These are phyloP conservation scores for Clamator glandarius DNA, from an alignment of 2,797 vertebrate genomes.

Conservation along the genomic window DNA sequence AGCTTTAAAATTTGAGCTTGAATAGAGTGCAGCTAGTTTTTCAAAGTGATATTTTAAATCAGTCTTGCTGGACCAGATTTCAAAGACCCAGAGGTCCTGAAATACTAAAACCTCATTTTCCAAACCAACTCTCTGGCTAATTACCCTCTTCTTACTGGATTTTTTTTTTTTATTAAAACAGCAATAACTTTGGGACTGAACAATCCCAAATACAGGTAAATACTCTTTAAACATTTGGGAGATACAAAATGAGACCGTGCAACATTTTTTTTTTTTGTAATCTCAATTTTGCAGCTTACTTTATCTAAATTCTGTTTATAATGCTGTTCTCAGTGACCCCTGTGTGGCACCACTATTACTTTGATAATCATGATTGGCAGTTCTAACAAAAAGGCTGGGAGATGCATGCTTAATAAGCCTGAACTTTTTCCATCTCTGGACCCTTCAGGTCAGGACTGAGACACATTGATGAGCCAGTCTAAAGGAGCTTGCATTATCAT, in stretches of 20 bases:
- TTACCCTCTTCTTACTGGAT: neutral
- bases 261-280: neutral
- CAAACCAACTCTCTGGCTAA: neutral
- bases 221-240: neutral
- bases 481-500: neutral
- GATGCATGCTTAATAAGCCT: neutral
- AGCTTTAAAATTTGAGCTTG: neutral
- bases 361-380: neutral
- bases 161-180: neutral
- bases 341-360: neutral
- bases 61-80: neutral
- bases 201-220: neutral
- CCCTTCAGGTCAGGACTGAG: neutral
- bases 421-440: neutral
- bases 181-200: neutral
- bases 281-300: neutral
- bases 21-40: neutral
- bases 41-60: neutral
- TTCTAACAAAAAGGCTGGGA: neutral
- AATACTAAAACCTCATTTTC: neutral
- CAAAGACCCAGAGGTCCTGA: neutral
- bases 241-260: neutral
- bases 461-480: neutral
- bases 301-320: constrained; percentile 23
- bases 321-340: neutral